phyloP scores from a whole-genome alignment of 2,797 vertebrate genomes.

The Spheniscus humboldti region DNA sequence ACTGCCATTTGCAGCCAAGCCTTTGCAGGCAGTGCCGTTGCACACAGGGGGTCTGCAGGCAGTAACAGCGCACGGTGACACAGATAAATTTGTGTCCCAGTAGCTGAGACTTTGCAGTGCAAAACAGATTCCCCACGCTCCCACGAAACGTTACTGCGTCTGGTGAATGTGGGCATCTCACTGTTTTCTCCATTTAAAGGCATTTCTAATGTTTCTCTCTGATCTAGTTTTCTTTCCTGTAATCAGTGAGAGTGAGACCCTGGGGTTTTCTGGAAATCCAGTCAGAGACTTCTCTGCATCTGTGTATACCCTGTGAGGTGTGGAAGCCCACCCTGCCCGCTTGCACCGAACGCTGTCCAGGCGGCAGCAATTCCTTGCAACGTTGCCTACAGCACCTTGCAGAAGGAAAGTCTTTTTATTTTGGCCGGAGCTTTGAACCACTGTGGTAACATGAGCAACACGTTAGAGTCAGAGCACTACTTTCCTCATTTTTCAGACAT shows the following conservation, averaged over 20 bases:
- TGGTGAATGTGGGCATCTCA: not conserved
- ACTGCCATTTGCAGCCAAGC: not conserved
- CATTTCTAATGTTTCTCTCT: not conserved
- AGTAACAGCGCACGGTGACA: not conserved
- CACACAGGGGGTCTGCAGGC: not conserved
- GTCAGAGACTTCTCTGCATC: not conserved
- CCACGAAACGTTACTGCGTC: not conserved
- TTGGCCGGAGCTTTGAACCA: not conserved
- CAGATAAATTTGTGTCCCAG: not conserved
- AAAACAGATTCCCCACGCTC: not conserved
- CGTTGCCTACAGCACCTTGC: not conserved
- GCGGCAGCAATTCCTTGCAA: not conserved
- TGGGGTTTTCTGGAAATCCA: not conserved
- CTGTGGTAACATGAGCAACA: not conserved
- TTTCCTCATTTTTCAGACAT: not conserved
- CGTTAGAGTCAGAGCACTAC: fast-evolving
- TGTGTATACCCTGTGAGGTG: not conserved
- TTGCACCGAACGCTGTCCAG: fast-evolving
- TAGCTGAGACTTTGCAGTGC: not conserved
- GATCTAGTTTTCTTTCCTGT: not conserved
- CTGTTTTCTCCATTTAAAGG: not conserved
- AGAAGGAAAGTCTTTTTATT: not conserved
- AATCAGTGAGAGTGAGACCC: not conserved
- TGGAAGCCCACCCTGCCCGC: not conserved
- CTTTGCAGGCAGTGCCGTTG: not conserved